These are phyloP conservation scores for Molossus alvarezi DNA, from an alignment of 2,797 vertebrate species.

Conservation along the genomic window DNA sequence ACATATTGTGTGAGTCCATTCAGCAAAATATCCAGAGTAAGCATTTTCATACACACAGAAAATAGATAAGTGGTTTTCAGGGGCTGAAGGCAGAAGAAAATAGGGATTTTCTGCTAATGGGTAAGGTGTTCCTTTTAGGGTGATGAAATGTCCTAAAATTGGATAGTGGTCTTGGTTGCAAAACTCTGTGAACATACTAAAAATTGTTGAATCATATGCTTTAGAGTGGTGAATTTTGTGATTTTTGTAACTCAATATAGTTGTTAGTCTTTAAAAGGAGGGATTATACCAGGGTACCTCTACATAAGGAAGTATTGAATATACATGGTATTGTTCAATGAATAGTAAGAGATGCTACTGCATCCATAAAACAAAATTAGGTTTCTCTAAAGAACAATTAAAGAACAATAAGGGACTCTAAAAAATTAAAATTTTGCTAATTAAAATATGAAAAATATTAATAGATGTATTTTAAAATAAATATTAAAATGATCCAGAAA, in stretches of 20 bases:
- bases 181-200: background rate
- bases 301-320: conserved; percentile 3
- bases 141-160: background rate
- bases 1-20: background rate
- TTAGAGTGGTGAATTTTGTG: background rate
- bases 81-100: background rate
- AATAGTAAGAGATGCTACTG: background rate
- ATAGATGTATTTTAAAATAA: background rate
- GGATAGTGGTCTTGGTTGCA: background rate
- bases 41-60: background rate
- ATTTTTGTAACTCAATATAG: background rate
- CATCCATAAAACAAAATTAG: background rate
- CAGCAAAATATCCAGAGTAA: background rate
- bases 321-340: background rate
- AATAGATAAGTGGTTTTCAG: background rate
- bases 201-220: background rate
- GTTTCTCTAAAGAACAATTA: conserved; percentile 2
- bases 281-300: background rate
- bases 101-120: background rate
- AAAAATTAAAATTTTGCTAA: background rate
- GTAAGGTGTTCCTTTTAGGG: background rate
- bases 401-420: background rate
- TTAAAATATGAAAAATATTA: background rate
- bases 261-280: background rate
- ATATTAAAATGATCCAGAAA: background rate